Percentiles rank a stretch among this genome's conserved stretches.
phyloP scores from a whole-genome alignment of 2,797 vertebrate species.

The Apodemus agrarius region DNA sequence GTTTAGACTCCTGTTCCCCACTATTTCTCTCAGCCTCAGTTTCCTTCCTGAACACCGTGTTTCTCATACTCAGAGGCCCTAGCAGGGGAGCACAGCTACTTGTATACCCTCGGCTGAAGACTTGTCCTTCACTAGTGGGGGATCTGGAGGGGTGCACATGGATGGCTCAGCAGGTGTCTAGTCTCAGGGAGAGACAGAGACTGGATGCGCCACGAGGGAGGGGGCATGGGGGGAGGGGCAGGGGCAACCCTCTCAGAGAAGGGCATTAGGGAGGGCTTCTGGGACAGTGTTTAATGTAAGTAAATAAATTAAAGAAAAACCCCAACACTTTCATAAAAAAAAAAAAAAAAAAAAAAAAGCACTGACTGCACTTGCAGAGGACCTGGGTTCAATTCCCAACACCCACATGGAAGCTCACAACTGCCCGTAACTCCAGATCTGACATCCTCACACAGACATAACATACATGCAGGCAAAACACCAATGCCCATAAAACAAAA shows the following conservation, averaged over 20 bases:
- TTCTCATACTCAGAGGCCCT: not conserved
- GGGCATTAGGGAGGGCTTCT: not conserved
- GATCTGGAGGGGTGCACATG: not conserved
- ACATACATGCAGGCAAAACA: not conserved
- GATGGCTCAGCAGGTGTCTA: not conserved
- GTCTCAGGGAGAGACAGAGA: not conserved
- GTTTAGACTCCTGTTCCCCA: not conserved
- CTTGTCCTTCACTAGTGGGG: not conserved
- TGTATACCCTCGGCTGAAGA: not conserved
- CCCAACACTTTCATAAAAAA: not conserved
- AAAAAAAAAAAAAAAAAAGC: not conserved
- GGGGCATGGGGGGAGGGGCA: not conserved
- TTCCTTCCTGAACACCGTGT: slow-evolving; percentile 43
- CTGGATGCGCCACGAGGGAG: not conserved
- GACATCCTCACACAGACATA: not conserved
- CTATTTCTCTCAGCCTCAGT: slow-evolving; percentile 46
- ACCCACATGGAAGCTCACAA: not conserved
- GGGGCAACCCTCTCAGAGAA: not conserved
- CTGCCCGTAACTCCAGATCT: not conserved
- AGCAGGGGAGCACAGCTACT: not conserved
- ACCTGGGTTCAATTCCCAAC: not conserved
- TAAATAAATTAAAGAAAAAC: not conserved
- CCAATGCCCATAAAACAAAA: not conserved
- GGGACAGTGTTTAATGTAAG: not conserved
- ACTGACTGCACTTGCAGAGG: not conserved